Percentiles rank a stretch among this genome's conserved stretches.
These are phyloP conservation scores for Myotis brandtii DNA, from an alignment of 2,113 vertebrate genomes.

Conservation along the genomic window DNA sequence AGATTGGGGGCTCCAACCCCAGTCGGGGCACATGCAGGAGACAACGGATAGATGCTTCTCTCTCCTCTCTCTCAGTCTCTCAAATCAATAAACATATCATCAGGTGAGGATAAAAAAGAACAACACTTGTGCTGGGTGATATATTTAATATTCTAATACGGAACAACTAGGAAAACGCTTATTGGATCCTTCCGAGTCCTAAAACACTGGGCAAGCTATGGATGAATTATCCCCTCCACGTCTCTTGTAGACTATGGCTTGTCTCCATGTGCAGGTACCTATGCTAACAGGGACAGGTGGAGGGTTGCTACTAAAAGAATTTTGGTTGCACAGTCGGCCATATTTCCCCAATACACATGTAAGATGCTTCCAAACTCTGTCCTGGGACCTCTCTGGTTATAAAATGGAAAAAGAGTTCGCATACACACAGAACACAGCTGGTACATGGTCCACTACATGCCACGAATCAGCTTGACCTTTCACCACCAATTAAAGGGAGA, in stretches of 20 bases:
- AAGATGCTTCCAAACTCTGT: conserved; percentile 32
- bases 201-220: background rate
- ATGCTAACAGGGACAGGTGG: background rate
- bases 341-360: background rate
- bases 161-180: conserved; percentile 14
- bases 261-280: background rate
- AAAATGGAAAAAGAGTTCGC: background rate
- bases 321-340: background rate
- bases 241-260: background rate
- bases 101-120: background rate
- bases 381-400: background rate
- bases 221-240: background rate
- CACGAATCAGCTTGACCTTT: background rate
- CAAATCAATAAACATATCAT: background rate
- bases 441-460: background rate
- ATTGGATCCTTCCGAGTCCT: background rate
- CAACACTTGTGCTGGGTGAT: background rate
- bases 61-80: background rate
- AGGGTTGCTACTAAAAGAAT: background rate
- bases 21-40: background rate
- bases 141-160: conserved; percentile 14
- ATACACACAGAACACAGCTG: background rate
- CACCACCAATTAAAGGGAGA: background rate
- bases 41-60: background rate
- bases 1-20: background rate